These are phyloP conservation scores for Entelurus aequoreus DNA, from an alignment of 2,113 vertebrate species.

Conservation along the genomic window DNA sequence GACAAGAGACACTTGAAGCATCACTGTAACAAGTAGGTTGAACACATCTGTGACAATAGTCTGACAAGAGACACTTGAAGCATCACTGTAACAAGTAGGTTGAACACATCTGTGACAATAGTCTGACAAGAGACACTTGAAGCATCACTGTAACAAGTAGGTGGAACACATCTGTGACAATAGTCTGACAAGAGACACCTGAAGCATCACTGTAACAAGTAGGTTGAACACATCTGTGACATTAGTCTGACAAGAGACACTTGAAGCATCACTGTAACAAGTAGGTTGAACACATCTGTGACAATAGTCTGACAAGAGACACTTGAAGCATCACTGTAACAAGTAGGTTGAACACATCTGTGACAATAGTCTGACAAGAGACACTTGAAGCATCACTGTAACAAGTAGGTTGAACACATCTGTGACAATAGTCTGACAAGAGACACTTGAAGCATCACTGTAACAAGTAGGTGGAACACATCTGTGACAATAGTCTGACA, in stretches of 20 bases:
- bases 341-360: slow-evolving; percentile 54
- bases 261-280: slow-evolving; percentile 97
- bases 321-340: slow-evolving; percentile 97
- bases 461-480: slow-evolving; percentile 77
- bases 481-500: too few species aligned
- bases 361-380: too few species aligned
- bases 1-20: slow-evolving; percentile 97
- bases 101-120: too few species aligned
- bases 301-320: slow-evolving; percentile 96
- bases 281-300: too few species aligned
- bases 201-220: slow-evolving; percentile 93
- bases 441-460: slow-evolving; percentile 98
- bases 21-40: slow-evolving; percentile 84
- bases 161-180: too few species aligned
- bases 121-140: slow-evolving; percentile 72
- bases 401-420: slow-evolving; percentile 69
- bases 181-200: slow-evolving; percentile 96
- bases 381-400: slow-evolving; percentile 97
- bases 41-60: too few species aligned
- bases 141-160: slow-evolving; percentile 90
- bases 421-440: too few species aligned
- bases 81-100: slow-evolving; percentile 87
- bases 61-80: slow-evolving; percentile 95
- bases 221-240: too few species aligned
- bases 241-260: slow-evolving; percentile 96